Base-by-base conservation (phyloP, 2,113 vertebrate species). In the Cochlearius cochlearius region DNA sequence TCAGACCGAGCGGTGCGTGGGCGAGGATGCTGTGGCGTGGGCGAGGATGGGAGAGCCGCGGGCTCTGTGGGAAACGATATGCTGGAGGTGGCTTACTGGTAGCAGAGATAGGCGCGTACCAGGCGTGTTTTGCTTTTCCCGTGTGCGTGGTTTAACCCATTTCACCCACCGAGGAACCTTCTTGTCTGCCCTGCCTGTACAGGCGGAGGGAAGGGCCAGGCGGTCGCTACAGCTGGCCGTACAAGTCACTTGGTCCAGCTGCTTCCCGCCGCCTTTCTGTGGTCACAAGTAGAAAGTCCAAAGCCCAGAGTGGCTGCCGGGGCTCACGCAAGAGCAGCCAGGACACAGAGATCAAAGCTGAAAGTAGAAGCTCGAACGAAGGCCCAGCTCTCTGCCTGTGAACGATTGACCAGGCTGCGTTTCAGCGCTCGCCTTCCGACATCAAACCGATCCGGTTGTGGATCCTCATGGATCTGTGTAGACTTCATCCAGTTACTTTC, bases 81-180 rank as follows among this genome's bases (percentile, higher is more conserved):
- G 66, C 79, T 73, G 52, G 56, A 14, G 72, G 76, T 29, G 83
- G 15, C 53, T 75, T 32, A 26, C 30, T 15, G 26, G 58, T 10
- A 12, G 66, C 77, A 56, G 38, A 62, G 52, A 55, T 7, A 27
- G 76, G 76, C 56, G 69, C 3, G 9, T 69, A 64, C 2, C 7
- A 26, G 43, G 16, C 1, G 2, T 49, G 12, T 41, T 41, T 84
- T 58, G 77, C 59, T 76, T 90, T 74, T 52, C 25, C 36, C 12
- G 0, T 7, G 34, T 22, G 39, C 25, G 0, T 2, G 8, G 56
- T 52, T 86, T 45, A 39, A 64, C 52, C 11, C 3, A 0, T 67
- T 26, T 55, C 39, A 45, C 49, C 30, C 60, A 1, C 45, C 2
- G 15, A 52, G 67, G 32, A 59, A n/a, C 34, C 26, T 49, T 66